phyloP scores from a whole-genome alignment of 2,888 invertebrate genomes.

The Capitulum mitella region DNA sequence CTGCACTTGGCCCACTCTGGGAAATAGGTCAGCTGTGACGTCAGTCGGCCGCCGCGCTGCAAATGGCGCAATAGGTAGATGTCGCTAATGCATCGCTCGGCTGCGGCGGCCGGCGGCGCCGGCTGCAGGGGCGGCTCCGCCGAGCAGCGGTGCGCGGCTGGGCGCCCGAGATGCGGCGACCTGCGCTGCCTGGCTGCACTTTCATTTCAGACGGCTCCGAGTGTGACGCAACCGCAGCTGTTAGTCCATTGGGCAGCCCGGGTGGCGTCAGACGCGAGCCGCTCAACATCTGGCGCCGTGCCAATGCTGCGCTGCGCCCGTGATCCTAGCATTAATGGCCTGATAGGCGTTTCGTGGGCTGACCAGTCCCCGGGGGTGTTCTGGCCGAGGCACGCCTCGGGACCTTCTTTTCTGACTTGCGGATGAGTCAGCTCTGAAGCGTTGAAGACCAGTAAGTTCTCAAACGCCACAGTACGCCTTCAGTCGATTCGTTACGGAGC shows the following conservation, averaged over 20 bases:
- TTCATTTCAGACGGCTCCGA: neutral
- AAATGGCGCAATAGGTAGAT: constrained; percentile 1
- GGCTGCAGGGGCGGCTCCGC: neutral
- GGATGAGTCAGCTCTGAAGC: too few relatives aligned
- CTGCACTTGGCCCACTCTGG: constrained; percentile 23
- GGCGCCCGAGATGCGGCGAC: neutral
- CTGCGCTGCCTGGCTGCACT: neutral
- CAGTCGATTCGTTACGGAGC: too few relatives aligned
- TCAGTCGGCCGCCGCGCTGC: neutral
- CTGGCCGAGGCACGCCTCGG: too few relatives aligned
- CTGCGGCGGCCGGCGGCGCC: neutral
- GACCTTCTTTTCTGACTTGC: too few relatives aligned
- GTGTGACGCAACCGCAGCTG: neutral
- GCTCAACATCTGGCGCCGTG: too few relatives aligned
- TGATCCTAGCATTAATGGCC: too few relatives aligned
- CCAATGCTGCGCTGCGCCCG: too few relatives aligned
- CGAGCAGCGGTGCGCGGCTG: neutral
- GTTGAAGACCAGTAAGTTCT: too few relatives aligned
- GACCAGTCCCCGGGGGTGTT: too few relatives aligned
- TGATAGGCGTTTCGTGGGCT: too few relatives aligned
- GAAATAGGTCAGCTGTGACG: constrained; percentile 7
- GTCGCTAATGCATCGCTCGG: neutral
- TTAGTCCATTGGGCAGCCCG: neutral
- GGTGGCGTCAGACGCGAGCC: neutral
- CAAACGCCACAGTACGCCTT: too few relatives aligned